These are phyloP conservation scores for Thamnophis elegans DNA, from an alignment of 2,797 vertebrate species.

Conservation along the genomic window DNA sequence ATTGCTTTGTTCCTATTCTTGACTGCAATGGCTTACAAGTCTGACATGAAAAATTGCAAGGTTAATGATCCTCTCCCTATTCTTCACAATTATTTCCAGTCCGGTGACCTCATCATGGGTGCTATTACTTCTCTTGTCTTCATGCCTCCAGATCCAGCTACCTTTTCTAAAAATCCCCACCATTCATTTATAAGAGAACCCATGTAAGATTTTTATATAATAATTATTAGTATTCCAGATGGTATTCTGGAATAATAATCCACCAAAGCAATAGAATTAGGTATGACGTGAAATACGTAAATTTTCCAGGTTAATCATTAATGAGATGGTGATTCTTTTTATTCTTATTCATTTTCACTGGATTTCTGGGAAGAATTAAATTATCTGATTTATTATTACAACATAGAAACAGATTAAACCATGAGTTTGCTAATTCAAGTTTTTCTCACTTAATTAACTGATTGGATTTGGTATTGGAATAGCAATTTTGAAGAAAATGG, in stretches of 20 bases:
- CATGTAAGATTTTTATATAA: background rate
- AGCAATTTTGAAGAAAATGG: background rate
- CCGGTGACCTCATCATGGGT: constrained; percentile 1
- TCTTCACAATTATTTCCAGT: constrained; percentile 13
- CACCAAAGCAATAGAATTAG: background rate
- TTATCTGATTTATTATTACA: background rate
- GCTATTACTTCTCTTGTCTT: background rate
- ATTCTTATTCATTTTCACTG: background rate
- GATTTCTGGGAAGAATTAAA: background rate
- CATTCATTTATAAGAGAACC: background rate
- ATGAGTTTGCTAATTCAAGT: background rate
- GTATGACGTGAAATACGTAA: background rate
- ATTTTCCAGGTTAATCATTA: background rate
- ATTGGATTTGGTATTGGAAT: background rate
- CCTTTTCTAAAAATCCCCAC: background rate
- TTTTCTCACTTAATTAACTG: background rate
- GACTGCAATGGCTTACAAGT: background rate
- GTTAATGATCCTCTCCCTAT: background rate
- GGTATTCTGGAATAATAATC: background rate
- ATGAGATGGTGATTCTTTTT: background rate
- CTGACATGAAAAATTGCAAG: background rate
- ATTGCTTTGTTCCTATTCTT: background rate
- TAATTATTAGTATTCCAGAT: background rate
- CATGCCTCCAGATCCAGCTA: background rate
- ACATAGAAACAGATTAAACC: background rate